These are phyloP conservation scores for Drosophila equinoxialis DNA, from an alignment of 1,140 invertebrate genomes.

Conservation along the genomic window DNA sequence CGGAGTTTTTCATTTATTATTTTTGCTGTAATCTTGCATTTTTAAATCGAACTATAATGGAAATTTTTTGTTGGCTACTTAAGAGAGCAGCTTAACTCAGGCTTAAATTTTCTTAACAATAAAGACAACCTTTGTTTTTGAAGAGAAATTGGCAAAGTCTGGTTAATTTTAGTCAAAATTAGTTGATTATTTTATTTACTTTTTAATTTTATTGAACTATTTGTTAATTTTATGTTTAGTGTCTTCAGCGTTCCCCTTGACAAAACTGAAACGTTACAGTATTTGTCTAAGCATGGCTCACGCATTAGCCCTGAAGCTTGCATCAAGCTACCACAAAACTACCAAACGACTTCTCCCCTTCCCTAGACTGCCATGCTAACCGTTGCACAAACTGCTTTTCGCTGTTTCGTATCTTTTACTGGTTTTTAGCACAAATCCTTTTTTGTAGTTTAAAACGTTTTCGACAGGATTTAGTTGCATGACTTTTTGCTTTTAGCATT, in stretches of 20 bases:
- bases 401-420: conserved; percentile 52
- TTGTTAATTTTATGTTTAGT: not conserved
- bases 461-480: conserved; percentile 80
- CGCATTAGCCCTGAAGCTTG: conserved; percentile 16
- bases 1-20: no score
- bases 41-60: no score
- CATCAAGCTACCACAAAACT: conserved; percentile 27
- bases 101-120: no score
- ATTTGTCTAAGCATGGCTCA: conserved; percentile 24
- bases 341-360: not conserved
- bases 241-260: conserved; percentile 16
- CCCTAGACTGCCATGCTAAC: not conserved
- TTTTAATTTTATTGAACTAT: not conserved
- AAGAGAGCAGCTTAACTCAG: not conserved
- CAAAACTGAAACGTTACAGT: conserved; percentile 29
- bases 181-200: not conserved
- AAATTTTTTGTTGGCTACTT: not conserved
- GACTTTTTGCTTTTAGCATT: conserved; percentile 80
- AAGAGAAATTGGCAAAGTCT: no score
- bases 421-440: conserved; percentile 78
- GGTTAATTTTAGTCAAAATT: no score
- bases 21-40: no score
- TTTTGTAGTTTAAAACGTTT: conserved; percentile 79
- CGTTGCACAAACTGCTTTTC: not conserved
- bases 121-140: no score